Base-by-base conservation (phyloP, 2,113 vertebrate species). In the Desmodus rotundus region DNA sequence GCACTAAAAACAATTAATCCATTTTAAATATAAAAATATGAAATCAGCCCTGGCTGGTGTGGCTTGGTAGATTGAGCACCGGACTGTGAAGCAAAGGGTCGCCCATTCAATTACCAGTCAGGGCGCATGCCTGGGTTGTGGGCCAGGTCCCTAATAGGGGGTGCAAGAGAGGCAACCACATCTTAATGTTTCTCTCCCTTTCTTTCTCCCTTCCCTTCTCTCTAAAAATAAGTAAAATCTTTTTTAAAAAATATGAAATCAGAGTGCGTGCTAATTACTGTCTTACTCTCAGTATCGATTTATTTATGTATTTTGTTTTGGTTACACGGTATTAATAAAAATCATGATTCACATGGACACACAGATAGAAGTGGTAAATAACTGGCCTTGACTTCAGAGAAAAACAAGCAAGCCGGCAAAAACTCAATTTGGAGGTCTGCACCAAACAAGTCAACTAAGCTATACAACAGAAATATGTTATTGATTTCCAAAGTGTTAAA, bases 281-380 rank as follows among this genome's bases (percentile, higher is more conserved):
- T 73, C n/a, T 89, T 74, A 68, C 26, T 91, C n/a, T 88, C 54
- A 54, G 36, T 31, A 63, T 63, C 33, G 81, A 47, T 1, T 91
- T 67, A 82, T 58, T 87, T 78, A 28, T 72, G 12, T 45, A 85
- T 93, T 84, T 93, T 87, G 26, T 41, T 93, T 90, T 65, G 28
- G 41, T 88, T 76, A 85, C 24, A 93, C 17, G 54, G n/a, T 68
- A 96, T 83, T 68, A 63, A 74, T 45, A 93, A 96, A 93, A 84
- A 70, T 72, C 61, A 41, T 85, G 31, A 95, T 63, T 88, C 17
- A 96, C n/a, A 87, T 1, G 52, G 31, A 94, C 78, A 85, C 78
- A 92, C 19, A 92, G 9, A 89, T 43, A 19, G 1, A 81, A 88
- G 15, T 45, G 24, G 13, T 54, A 92, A 70, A 77, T 73, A 93